Evolutionary conservation across 2,888 invertebrate genomes (phyloP).

Genomic region (Onthophagus sagittarius): DNA sequence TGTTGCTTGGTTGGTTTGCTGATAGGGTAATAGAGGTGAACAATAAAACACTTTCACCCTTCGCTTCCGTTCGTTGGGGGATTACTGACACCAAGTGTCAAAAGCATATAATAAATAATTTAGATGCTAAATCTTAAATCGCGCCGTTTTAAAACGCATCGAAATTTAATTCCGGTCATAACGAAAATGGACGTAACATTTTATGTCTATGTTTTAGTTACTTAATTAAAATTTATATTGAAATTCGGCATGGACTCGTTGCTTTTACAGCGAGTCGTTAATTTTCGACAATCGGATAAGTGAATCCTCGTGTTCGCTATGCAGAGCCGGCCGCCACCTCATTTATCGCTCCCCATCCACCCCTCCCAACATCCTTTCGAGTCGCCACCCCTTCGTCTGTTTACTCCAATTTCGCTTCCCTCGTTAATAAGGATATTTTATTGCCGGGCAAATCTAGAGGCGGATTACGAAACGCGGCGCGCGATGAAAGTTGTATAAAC

Average conservation of each 20-base stretch:
- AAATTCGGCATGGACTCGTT: not conserved
- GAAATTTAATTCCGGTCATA: no score
- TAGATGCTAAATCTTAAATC: not conserved
- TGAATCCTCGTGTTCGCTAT: not conserved
- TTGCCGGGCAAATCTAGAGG: not conserved
- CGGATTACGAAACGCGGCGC: conserved; percentile 3
- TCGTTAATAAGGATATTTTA: not conserved
- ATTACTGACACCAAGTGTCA: not conserved
- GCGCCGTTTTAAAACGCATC: no score
- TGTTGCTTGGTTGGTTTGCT: not conserved
- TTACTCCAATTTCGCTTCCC: not conserved
- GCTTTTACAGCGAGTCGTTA: not conserved
- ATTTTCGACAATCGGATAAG: not conserved
- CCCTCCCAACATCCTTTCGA: not conserved
- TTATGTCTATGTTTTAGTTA: not conserved
- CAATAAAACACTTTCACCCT: not conserved
- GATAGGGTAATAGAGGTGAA: not conserved
- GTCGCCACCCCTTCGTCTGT: not conserved
- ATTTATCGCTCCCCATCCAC: not conserved
- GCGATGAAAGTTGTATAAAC: conserved; percentile 24
- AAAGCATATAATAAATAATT: not conserved
- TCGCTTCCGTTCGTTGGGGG: not conserved
- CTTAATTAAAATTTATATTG: not conserved
- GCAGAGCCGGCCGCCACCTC: not conserved
- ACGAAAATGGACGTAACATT: not conserved